Evolutionary conservation across 53 echinoderm and acorn worm species (phyloP).

Genomic region (Apostichopus leukothele): DNA sequence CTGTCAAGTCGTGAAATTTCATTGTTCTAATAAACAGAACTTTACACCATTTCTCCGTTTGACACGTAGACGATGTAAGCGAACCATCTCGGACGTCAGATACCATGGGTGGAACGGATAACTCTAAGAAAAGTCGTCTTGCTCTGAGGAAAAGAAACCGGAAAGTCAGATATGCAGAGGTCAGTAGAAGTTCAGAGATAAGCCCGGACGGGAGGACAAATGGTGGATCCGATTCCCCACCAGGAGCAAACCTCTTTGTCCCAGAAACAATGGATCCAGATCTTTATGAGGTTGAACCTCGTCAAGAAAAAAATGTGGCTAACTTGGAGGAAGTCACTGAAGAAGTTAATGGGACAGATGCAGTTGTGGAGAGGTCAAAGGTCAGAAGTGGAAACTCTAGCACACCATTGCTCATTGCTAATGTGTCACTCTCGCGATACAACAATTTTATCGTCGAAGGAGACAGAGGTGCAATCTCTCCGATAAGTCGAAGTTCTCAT

Average conservation of each 20-base stretch:
- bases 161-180: slow-evolving; percentile 27
- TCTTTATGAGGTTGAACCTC: background rate
- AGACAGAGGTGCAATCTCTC: background rate
- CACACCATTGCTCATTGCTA: background rate
- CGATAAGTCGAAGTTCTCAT: background rate
- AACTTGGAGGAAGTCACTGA: background rate
- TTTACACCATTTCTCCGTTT: background rate
- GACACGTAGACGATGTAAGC: background rate
- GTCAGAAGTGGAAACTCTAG: background rate
- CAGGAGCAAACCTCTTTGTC: background rate
- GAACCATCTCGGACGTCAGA: background rate
- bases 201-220: too few species aligned
- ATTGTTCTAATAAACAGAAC: too few species aligned
- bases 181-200: background rate
- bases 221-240: background rate
- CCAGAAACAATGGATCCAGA: slow-evolving; percentile 38
- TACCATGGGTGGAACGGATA: background rate
- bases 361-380: background rate
- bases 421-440: background rate
- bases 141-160: slow-evolving; percentile 14
- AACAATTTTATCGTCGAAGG: background rate
- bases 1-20: too few species aligned
- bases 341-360: background rate
- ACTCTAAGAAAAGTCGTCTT: slow-evolving; percentile 3
- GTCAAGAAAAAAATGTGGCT: background rate